A percentile compares a stretch with the other conserved stretches of the same genome.
phyloP scores from a whole-genome alignment of 2,888 invertebrate genomes.

The Drosophila borborema region DNA sequence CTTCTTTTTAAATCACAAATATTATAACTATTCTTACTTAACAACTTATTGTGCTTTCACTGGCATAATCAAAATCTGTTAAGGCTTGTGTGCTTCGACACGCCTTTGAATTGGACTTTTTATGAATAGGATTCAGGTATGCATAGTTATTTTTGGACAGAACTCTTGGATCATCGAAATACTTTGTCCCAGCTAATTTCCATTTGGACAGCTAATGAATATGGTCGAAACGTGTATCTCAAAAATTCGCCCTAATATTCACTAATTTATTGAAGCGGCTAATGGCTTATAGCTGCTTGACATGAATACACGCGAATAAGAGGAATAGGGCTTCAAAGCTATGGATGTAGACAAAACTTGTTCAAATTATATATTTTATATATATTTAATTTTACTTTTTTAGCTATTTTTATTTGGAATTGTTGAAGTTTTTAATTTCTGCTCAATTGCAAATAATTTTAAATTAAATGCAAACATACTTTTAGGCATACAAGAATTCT shows the following conservation, averaged over 20 bases:
- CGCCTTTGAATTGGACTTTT: constrained; percentile 14
- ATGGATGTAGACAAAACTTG: background rate
- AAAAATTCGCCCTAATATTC: constrained; percentile 28
- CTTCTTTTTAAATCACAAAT: constrained; percentile 5
- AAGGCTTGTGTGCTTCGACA: constrained; percentile 17
- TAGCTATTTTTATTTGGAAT: background rate
- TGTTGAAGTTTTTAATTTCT: background rate
- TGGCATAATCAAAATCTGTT: constrained; percentile 29
- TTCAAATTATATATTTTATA: background rate
- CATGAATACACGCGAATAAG: constrained; percentile 28
- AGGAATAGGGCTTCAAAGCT: background rate
- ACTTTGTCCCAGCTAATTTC: constrained; percentile 21
- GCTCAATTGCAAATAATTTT: background rate
- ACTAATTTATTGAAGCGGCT: constrained; percentile 36
- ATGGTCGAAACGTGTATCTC: constrained; percentile 24
- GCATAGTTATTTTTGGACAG: constrained; percentile 13
- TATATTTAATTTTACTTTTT: background rate
- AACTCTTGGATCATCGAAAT: constrained; percentile 23
- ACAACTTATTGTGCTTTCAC: constrained; percentile 34
- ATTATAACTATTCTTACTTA: constrained; percentile 27
- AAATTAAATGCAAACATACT: constrained; percentile 15
- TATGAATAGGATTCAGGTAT: constrained; percentile 15
- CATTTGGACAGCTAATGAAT: constrained; percentile 38
- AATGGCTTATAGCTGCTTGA: constrained; percentile 42
- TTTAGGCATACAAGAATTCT: constrained; percentile 29